phyloP scores from a whole-genome alignment of 2,113 vertebrate species.

The Monarcha castaneiventris region DNA sequence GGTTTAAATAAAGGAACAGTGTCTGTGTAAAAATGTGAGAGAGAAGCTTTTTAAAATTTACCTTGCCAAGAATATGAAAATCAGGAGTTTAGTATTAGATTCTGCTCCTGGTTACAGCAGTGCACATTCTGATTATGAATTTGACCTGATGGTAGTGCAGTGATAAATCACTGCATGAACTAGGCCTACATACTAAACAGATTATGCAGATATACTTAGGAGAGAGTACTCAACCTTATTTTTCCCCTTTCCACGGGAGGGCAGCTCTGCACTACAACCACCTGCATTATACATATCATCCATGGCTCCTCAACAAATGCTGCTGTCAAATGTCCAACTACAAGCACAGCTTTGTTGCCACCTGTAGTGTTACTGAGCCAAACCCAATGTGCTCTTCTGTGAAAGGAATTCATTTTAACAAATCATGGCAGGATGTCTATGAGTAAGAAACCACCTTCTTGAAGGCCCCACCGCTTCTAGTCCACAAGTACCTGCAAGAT shows the following conservation, averaged over 20 bases:
- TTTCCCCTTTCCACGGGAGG: not conserved
- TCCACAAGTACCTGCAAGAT: not conserved
- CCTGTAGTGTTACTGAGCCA: not conserved
- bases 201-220: fast-evolving
- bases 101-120: not conserved
- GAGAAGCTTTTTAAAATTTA: not conserved
- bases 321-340: not conserved
- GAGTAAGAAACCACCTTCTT: not conserved
- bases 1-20: not conserved
- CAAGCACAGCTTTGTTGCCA: not conserved
- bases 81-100: not conserved
- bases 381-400: not conserved
- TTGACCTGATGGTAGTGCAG: not conserved
- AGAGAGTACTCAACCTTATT: not conserved
- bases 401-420: not conserved
- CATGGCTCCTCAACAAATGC: not conserved
- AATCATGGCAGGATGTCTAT: not conserved
- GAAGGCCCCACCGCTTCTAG: not conserved
- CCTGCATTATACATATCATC: fast-evolving
- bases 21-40: not conserved
- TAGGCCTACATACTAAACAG: not conserved
- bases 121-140: not conserved
- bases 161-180: not conserved
- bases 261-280: not conserved
- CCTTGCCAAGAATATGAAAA: not conserved